phyloP scores from a whole-genome alignment of 1,140 invertebrate genomes.

The Drosophila obscura region DNA sequence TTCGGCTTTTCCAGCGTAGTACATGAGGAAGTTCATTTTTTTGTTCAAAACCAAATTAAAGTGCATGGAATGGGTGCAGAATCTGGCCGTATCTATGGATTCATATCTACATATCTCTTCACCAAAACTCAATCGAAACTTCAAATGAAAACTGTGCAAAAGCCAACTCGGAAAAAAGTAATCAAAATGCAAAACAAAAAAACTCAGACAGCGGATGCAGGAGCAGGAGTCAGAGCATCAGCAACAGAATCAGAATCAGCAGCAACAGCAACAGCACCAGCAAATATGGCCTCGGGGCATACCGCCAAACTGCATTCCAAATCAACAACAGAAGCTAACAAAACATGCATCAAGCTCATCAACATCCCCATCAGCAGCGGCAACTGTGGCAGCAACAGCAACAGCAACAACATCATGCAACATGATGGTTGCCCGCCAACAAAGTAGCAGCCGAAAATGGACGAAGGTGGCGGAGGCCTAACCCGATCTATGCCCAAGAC shows the following conservation, averaged over 20 bases:
- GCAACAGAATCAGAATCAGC: not conserved
- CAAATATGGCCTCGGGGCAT: conserved; percentile 59
- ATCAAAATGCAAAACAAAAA: conserved; percentile 65
- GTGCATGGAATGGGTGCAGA: not conserved
- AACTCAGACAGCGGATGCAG: conserved; percentile 53
- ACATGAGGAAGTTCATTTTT: conserved; percentile 10
- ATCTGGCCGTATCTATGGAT: conserved; percentile 17
- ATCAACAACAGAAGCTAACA: conserved; percentile 80
- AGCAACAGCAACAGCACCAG: conserved; percentile 30
- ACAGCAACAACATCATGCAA: conserved; percentile 1
- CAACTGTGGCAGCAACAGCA: conserved; percentile 9
- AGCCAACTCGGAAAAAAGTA: conserved; percentile 45
- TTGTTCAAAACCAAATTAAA: conserved; percentile 10
- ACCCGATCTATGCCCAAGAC: conserved; percentile 50
- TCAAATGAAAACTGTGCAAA: conserved; percentile 29
- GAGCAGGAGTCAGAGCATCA: too few species aligned
- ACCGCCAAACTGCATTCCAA: conserved; percentile 78
- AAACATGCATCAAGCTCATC: conserved; percentile 77
- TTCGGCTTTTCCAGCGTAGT: conserved; percentile 19
- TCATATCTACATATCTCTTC: conserved; percentile 7
- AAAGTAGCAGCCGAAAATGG: conserved; percentile 75
- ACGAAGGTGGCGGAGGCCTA: conserved; percentile 59
- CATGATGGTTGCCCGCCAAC: conserved; percentile 40
- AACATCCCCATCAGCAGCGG: conserved; percentile 69
- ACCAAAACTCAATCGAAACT: conserved; percentile 49